A percentile compares a stretch with the other conserved stretches of the same genome.
These are phyloP conservation scores for Epirrita christyi DNA, from an alignment of 2,888 invertebrate species.

Conservation along the genomic window DNA sequence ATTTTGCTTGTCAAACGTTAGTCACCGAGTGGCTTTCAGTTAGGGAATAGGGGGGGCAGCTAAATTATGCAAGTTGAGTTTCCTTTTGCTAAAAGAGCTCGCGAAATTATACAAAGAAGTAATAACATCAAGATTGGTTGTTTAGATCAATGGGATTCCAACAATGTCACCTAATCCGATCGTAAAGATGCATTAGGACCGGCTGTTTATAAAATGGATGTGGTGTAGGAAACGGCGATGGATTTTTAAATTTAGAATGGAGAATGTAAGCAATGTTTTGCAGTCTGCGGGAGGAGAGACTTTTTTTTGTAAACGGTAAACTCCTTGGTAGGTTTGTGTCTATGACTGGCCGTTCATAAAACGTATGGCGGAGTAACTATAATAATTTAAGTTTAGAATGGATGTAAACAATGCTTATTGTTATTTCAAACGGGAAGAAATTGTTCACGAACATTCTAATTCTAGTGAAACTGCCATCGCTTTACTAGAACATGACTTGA, in stretches of 20 bases:
- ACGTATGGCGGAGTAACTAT: too few species aligned
- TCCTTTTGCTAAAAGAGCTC: slow-evolving; percentile 49
- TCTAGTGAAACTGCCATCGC: too few species aligned
- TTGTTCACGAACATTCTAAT: too few species aligned
- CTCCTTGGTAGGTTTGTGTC: not conserved
- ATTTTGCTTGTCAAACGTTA: too few species aligned
- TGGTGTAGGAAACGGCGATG: slow-evolving; percentile 36
- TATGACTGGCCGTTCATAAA: not conserved
- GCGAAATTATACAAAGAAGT: slow-evolving; percentile 50
- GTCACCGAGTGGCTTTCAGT: too few species aligned
- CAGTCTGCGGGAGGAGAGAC: not conserved
- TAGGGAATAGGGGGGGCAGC: too few species aligned
- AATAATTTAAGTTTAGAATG: not conserved
- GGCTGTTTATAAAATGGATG: slow-evolving; percentile 41
- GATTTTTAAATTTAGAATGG: slow-evolving; percentile 34
- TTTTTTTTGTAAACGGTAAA: not conserved
- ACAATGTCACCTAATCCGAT: slow-evolving; percentile 40
- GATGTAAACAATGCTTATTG: not conserved
- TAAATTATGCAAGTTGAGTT: not conserved
- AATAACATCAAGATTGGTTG: slow-evolving; percentile 45
- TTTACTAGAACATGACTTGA: too few species aligned
- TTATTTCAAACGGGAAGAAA: too few species aligned
- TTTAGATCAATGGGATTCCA: slow-evolving; percentile 45
- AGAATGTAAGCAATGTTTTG: slow-evolving; percentile 31
- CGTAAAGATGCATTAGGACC: slow-evolving; percentile 43